Evolutionary conservation across 2,797 vertebrate species (phyloP), one percentile per base, ranked within the genome.

Genomic region (Neomorphus geoffroyi): DNA sequence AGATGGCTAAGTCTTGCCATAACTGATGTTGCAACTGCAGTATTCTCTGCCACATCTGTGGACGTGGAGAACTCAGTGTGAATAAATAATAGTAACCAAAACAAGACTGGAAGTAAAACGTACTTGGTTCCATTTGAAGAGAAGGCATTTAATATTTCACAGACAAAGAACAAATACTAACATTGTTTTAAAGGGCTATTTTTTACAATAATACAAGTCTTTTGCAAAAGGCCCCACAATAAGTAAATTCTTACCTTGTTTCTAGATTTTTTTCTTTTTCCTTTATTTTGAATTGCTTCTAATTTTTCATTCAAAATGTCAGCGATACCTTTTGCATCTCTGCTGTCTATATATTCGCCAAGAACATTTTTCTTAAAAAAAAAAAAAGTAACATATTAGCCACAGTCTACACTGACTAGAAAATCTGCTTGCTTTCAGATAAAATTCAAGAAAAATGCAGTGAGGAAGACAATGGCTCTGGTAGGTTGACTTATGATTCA

Each of bases 271-370:
- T 97, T 97, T 50, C 73, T 96, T 80, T 98, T 98, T 96, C 93
- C 96, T 96, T 91, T 98, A 66, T 97, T 98, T 69, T 95, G 96
- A 90, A 98, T 96, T 64, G 96, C 97, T 78, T 98, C 97, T 73
- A 99, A 83, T 90, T 98, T 97, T 97, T 98, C 97, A 62, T 95
- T 97, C 97, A 99, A 91, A 84, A 98, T 70, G 86, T 98, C 97
- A 48, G 98, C 97, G 19, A 99, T 99, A 53, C 97, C 95, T 86
- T 96, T 98, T 60, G 98, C 98, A 12, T 99, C 99, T 91, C 98
- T 98, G 94, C 98, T 98, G 90, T 99, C 98, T 92, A 99, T 97
- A 46, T 98, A 96, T 70, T 99, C 99, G 11, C 99, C 99, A 27
- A 97, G 96, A 73, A 96, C 93, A 69, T 94, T 98, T 96, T 97